Evolutionary conservation across 2,797 vertebrate species (phyloP).

Genomic region (Eupleurogrammus muticus): DNA sequence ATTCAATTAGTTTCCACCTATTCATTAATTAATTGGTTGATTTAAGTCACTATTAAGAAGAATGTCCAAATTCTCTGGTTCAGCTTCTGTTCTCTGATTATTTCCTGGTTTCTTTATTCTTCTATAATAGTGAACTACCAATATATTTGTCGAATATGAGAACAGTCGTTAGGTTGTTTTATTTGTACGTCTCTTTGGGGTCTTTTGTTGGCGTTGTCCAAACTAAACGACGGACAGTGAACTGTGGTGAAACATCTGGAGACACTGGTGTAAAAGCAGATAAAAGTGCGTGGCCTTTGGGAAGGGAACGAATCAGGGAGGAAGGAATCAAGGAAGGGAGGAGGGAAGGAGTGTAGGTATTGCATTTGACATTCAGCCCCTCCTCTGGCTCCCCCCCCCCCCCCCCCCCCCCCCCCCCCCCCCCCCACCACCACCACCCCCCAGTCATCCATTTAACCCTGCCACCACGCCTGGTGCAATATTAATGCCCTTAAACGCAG

Average conservation of each 20-base stretch:
- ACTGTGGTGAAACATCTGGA: constrained; percentile 24
- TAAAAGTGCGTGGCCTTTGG: constrained; percentile 55
- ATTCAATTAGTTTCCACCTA: too few species aligned
- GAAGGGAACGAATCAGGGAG: constrained; percentile 19
- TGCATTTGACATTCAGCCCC: constrained; percentile 75
- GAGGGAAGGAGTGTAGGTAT: constrained; percentile 58
- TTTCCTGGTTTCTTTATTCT: too few species aligned
- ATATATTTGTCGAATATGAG: too few species aligned
- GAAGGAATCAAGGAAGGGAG: constrained; percentile 23
- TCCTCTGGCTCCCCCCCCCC: constrained; percentile 37
- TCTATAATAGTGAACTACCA: too few species aligned
- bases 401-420: constrained; percentile 31
- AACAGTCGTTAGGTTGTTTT: too few species aligned
- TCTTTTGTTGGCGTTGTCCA: constrained; percentile 27
- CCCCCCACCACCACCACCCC: constrained; percentile 2
- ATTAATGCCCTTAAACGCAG: constrained; percentile 90
- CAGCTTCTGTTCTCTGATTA: too few species aligned
- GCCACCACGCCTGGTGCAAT: constrained; percentile 87
- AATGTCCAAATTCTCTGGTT: too few species aligned
- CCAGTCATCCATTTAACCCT: constrained; percentile 88
- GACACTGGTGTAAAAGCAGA: constrained; percentile 47
- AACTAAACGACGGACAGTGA: constrained; percentile 26
- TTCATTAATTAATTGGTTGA: too few species aligned
- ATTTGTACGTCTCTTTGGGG: too few species aligned
- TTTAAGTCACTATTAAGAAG: too few species aligned